A percentile compares a stretch with the other conserved stretches of the same genome.
Conservation (phyloP, 2,113 vertebrate species). For the Aix galericulata region DNA sequence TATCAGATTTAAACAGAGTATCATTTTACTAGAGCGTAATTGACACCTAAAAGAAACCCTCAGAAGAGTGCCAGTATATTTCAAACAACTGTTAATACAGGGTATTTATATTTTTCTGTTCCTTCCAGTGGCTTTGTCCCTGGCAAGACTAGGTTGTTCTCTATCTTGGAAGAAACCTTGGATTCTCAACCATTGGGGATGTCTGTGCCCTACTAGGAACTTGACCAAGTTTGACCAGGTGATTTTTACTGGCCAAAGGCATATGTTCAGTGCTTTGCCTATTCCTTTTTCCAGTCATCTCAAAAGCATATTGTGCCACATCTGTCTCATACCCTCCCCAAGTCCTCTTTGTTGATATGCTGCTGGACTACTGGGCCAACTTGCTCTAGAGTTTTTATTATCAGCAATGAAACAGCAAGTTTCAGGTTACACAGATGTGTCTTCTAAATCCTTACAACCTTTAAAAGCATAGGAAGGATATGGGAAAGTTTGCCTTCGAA, state of each 20-base stretch:
- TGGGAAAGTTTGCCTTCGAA: constrained; percentile 43
- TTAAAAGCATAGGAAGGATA: constrained; percentile 48
- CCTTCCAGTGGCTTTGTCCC: not conserved
- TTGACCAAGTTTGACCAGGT: not conserved
- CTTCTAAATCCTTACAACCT: constrained; percentile 59
- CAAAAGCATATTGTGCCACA: not conserved
- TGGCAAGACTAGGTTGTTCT: not conserved
- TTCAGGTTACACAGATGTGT: not conserved
- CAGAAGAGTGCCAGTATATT: not conserved
- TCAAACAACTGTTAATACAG: not conserved
- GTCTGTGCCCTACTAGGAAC: not conserved
- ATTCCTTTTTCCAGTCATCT: not conserved
- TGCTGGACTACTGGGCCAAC: not conserved
- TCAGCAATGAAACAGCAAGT: not conserved
- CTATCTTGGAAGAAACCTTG: not conserved
- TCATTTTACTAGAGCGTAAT: not conserved
- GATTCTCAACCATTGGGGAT: not conserved
- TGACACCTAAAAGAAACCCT: not conserved
- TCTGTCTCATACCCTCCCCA: not conserved
- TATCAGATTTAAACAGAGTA: not conserved
- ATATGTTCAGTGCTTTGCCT: not conserved
- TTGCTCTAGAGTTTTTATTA: not conserved
- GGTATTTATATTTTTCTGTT: not conserved
- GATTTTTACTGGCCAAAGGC: not conserved
- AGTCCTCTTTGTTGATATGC: not conserved